These are phyloP conservation scores for Drosophila demipolita DNA, from an alignment of 2,888 invertebrate species.

Conservation along the genomic window DNA sequence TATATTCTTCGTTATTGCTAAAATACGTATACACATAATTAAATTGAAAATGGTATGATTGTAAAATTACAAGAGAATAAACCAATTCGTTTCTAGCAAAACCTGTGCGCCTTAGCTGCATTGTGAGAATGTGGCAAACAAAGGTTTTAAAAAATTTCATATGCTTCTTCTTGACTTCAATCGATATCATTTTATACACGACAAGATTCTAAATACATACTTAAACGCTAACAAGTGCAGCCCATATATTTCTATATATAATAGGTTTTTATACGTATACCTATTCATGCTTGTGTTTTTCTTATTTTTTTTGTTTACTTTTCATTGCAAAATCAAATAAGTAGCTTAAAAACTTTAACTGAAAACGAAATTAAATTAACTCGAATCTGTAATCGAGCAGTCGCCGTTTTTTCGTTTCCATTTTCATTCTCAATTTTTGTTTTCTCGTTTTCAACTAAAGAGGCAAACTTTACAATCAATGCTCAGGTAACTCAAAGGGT, in stretches of 20 bases:
- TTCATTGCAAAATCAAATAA: slow-evolving; percentile 25
- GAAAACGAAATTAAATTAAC: slow-evolving; percentile 44
- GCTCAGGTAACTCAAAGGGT: slow-evolving; percentile 68
- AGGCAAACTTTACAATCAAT: slow-evolving; percentile 35
- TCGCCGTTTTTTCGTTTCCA: slow-evolving; percentile 17
- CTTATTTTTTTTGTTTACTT: neutral
- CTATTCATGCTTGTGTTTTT: slow-evolving; percentile 1
- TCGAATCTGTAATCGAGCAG: slow-evolving; percentile 24
- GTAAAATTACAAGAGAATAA: slow-evolving; percentile 59
- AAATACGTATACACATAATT: slow-evolving; percentile 47
- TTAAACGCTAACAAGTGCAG: slow-evolving; percentile 75
- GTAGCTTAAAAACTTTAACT: slow-evolving; percentile 28
- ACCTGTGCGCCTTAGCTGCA: slow-evolving; percentile 67
- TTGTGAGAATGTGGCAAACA: slow-evolving; percentile 36
- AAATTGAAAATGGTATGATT: slow-evolving; percentile 24
- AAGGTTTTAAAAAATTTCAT: slow-evolving; percentile 40
- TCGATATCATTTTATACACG: slow-evolving; percentile 28
- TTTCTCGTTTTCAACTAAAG: slow-evolving; percentile 44
- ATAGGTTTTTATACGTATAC: slow-evolving; percentile 22
- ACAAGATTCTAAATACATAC: slow-evolving; percentile 39
- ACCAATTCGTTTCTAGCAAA: slow-evolving; percentile 85
- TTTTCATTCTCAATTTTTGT: neutral
- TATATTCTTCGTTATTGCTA: slow-evolving; percentile 28
- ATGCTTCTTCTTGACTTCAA: slow-evolving; percentile 64
- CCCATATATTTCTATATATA: slow-evolving; percentile 40